Evolutionary conservation across 2,797 vertebrate species (phyloP), one percentile per base, ranked within the genome.

Genomic region (Cercopithecus petaurista): DNA sequence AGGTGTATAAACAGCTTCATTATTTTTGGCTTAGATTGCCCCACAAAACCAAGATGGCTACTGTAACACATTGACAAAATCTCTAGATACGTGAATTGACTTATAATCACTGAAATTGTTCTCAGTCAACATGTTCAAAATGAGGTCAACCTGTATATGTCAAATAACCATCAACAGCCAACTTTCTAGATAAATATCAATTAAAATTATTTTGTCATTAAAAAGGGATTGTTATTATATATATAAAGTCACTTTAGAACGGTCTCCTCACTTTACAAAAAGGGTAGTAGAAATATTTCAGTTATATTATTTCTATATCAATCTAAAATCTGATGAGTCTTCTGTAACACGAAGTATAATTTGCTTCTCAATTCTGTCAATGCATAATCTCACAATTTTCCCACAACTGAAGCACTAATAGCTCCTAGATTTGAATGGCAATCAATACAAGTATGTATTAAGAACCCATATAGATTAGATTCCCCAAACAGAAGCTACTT

Each of bases 101-200:
- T 95, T 94, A 94, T 59, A 79, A 79, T 97, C 22, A 77, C 85
- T 57, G 50, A 97, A 96, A 88, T 33, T 61, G 17, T 87, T 10
- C 15, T 64, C 52, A 52, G 73, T 92, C 52, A 92, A 94, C n/a
- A 36, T 90, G 39, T 79, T 85, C 59, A 92, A 97, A 95, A 83
- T 59, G 48, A 92, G 28, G 82, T 75, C 83, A 95, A 88, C 10
- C 41, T 87, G 82, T 24, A 79, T 36, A 90, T 28, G 79, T 70
- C 26, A 97, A 96, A 96, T 88, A 85, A 95, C 86, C 14, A 80
- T 92, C 41, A 96, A 89, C 0, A 92, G 59, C 22, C 57, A 96
- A 93, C 46, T 94, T 96, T 94, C 79, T 88, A 90, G 24, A 33
- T 83, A 90, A 95, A 26, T 84, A 92, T 64, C 77, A 96, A 93